Evolutionary conservation across 2,888 invertebrate species (phyloP), one percentile per base, ranked within the genome.

Genomic region (Maniola hyperantus): DNA sequence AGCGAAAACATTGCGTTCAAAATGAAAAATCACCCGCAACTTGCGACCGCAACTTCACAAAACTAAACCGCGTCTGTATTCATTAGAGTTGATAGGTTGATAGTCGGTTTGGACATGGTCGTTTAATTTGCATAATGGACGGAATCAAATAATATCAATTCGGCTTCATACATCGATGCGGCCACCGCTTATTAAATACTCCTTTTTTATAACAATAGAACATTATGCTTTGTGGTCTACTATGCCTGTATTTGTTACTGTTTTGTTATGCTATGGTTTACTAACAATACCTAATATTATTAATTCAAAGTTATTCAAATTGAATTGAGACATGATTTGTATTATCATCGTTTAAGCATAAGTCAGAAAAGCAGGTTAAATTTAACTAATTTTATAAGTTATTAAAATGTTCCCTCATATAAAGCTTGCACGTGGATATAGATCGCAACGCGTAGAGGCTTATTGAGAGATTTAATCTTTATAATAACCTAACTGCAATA

Each of bases 71-170:
- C 71, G 26, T 59, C 58, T 63, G 65, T 65, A 65, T 71, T 72
- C 72, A 72, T 72, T 71, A 71, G 64, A 69, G 72, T 36, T 68
- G 65, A 72, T 68, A 64, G 51, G 72, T 36, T 68, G 65, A 72
- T 68, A 64, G 51, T 68, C 51, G 63, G 66, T 63, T 63, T 60
- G 66, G 65, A 65, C 68, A 69, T 63, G 65, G 64, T 65, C 73
- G 68, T 74, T 76, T 73, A 73, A 76, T 75, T 75, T 71, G 68
- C 73, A 71, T 77, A 77, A 77, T 76, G 73, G 81, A 72, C 65
- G 73, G 81, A 72, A 66, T 70, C 70, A 69, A 68, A 73, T 74
- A 72, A 73, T 74, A 68, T 64, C 69, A 72, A 87, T 85, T 84
- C 65, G 70, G 71, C 69, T 59, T 70, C 64, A 71, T 70, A 53